Base-by-base conservation (phyloP, 2,888 invertebrate species). In the Meta bourneti region DNA sequence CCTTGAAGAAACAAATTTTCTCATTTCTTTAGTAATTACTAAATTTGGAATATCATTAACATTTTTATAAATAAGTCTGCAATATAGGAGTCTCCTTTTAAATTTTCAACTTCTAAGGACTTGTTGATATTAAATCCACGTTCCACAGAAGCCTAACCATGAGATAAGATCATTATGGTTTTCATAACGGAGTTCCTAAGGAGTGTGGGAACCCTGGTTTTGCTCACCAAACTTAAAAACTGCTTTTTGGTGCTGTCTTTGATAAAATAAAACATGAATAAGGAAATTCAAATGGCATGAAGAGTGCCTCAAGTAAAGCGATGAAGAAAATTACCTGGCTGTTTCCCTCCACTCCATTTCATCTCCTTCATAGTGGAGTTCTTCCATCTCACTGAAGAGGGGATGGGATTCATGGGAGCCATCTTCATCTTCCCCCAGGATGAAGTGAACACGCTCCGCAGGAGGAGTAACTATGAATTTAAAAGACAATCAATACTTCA, bases 381-480 rank as follows among this genome's bases (percentile, higher is more conserved):
- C 98, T 94, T 98, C 99, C 98, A 99, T 98, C 96, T 99, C 99
- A 88, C 98, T 98, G 96, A 99, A 99, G 71, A 99, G 96, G 0
- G 98, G 98, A 95, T 98, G 99, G 9, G 97, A 97, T 95, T 97
- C 97, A 90, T 94, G 94, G 49, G 94, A 93, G 95, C 98, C 97
- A 94, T 97, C 98, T 93, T 97, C 96, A 94, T 98, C 98, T 95
- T 99, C 98, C 70, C 98, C 99, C 89, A 99, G 96, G 94, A 99
- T 98, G 95, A 98, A 99, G 95, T 99, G 99, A 84, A 99, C 99
- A 94, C 99, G 96, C 95, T 99, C 98, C 84, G 98, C 97, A 19
- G 99, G 99, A 78, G 98, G 98, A 5, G 93, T 93, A 6, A 93
- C 93, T 93, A 69, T 1, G n/a, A 20, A 82, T 75, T 54, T 11